A percentile compares a stretch with the other conserved stretches of the same genome.
These are phyloP conservation scores for Aporophyla nigra DNA, from an alignment of 2,888 invertebrate species.

Conservation along the genomic window DNA sequence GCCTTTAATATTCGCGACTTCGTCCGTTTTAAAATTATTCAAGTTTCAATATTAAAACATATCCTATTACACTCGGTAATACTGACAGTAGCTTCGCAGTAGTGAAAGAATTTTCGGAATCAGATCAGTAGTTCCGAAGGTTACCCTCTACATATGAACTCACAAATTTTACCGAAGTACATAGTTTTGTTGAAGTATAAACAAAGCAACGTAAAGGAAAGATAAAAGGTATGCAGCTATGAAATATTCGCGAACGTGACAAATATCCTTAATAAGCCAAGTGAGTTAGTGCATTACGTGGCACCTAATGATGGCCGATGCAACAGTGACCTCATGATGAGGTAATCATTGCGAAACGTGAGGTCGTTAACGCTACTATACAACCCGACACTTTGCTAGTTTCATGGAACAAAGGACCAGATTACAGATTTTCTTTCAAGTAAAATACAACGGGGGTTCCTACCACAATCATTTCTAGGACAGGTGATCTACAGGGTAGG, in stretches of 20 bases:
- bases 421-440: background rate
- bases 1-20: background rate
- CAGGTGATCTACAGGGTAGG: background rate
- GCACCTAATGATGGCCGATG: slow-evolving; percentile 27
- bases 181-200: no score
- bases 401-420: slow-evolving; percentile 13
- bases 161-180: background rate
- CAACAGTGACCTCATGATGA: slow-evolving; percentile 52
- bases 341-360: slow-evolving; percentile 42
- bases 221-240: background rate
- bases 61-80: background rate
- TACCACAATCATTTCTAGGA: background rate
- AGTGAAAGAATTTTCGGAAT: background rate
- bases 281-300: slow-evolving; percentile 15
- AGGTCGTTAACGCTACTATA: slow-evolving; percentile 10
- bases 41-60: background rate
- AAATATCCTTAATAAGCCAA: slow-evolving; percentile 6
- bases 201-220: background rate
- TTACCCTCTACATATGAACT: background rate
- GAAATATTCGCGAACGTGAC: background rate
- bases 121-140: background rate
- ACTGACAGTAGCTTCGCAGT: background rate
- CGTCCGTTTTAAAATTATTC: background rate
- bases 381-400: slow-evolving; percentile 2
- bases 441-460: background rate